Evolutionary conservation across 1,140 invertebrate species (phyloP), one percentile per base, ranked within the genome.

Genomic region (Microplitis mediator): DNA sequence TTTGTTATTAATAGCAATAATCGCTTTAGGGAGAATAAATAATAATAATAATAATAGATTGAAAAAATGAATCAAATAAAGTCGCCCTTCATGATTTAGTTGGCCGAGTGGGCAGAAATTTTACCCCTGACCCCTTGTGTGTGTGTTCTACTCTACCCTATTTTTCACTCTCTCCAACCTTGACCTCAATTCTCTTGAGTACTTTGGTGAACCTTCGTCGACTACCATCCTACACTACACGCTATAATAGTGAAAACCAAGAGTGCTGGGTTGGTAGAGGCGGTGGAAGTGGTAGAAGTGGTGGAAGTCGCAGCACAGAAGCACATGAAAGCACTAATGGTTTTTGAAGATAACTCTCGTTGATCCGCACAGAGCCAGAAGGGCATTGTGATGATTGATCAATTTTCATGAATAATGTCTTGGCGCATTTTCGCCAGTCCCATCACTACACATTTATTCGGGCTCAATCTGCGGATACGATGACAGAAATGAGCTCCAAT

Each of bases 91-190:
- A 54, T 54, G 52, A 54, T 54, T 14, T 5, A 54, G 5, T n/a
- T 54, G 16, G 52, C 52, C 16, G 5, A 54, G 52, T 54, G 16
- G 52, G 52, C 52, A 60, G 58, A 60, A 23, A 23, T 31, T 34
- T 23, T 60, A 32, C 58, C 31, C 58, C 16, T 34, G 9, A 31
- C 58, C 52, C 52, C n/a, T n/a, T 6, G 52, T 56, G 52, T 23
- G 23, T 56, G n/a, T 56, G n/a, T 60, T 32, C 31, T 9, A 8
- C n/a, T 31, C 31, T 23, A 60, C 58, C 51, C 65, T 32, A 67
- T 67, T 67, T 67, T 67, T 67, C 65, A 67, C 65, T 67, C 65
- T 54, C 50, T 23, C n/a, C 65, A 36, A 54, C 65, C 66, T 68
- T 68, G 66, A 68, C 66, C 66, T 36, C 66, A 39, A 68, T 68